Percentiles rank a stretch among this genome's conserved stretches.
Evolutionary conservation across 2,888 invertebrate genomes (phyloP).

Genomic region (Ypsolopha scabrella): DNA sequence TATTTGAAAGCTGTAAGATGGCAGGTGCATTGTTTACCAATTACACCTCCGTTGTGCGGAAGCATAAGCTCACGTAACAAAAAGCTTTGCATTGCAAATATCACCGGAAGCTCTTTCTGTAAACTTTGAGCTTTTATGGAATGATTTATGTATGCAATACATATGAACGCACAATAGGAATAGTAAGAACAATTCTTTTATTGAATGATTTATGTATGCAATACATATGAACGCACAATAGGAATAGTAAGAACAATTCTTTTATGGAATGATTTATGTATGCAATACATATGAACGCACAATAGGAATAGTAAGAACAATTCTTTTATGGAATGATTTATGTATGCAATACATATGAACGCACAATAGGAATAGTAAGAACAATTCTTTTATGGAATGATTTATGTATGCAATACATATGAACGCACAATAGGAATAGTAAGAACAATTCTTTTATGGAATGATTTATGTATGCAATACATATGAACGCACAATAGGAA

Average conservation of each 20-base stretch:
- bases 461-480: too few relatives aligned
- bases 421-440: too few relatives aligned
- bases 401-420: too few relatives aligned
- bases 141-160: not conserved
- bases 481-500: too few relatives aligned
- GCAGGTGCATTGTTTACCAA: constrained; percentile 44
- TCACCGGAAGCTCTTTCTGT: not conserved
- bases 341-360: too few relatives aligned
- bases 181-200: too few relatives aligned
- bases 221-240: not conserved
- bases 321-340: not conserved
- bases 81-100: not conserved
- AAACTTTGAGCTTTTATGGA: not conserved
- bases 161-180: not conserved
- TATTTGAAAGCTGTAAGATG: too few relatives aligned
- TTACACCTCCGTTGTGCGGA: constrained; percentile 27
- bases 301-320: not conserved
- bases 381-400: too few relatives aligned
- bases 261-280: not conserved
- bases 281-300: not conserved
- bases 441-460: too few relatives aligned
- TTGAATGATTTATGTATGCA: not conserved
- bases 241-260: not conserved
- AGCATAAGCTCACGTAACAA: not conserved
- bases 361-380: not conserved